Evolutionary conservation across 1,140 invertebrate species (phyloP).

Genomic region (Nixonia krombeini): DNA sequence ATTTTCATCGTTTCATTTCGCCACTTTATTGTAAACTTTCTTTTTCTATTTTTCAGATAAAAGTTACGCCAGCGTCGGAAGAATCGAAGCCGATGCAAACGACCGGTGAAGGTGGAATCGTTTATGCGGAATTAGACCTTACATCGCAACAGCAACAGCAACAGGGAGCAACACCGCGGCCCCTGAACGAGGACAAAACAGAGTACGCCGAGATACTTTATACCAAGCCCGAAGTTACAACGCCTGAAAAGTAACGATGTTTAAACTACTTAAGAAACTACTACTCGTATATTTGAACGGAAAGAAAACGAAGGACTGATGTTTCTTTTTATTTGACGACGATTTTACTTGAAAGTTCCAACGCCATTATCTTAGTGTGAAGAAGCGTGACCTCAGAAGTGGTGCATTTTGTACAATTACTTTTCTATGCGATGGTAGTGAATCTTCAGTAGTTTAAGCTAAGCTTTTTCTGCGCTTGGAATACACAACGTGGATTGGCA

Average conservation of each 20-base stretch:
- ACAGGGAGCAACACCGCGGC: slow-evolving; percentile 51
- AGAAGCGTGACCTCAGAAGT: slow-evolving; percentile 20
- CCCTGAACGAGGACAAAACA: slow-evolving; percentile 70
- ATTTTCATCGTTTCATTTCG: not conserved
- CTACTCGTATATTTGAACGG: too few species aligned
- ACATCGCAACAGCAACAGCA: slow-evolving; percentile 63
- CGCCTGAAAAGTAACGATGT: slow-evolving; percentile 55
- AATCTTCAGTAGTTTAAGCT: too few species aligned
- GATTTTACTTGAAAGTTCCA: too few species aligned
- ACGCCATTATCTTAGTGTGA: slow-evolving; percentile 6
- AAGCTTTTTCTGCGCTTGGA: too few species aligned
- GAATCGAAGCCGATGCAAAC: slow-evolving; percentile 29
- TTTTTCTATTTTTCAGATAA: slow-evolving; percentile 22
- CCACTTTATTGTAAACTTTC: not conserved
- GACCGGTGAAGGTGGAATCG: slow-evolving; percentile 65
- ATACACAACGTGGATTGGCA: too few species aligned
- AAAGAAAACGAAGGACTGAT: too few species aligned
- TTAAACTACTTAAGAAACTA: too few species aligned
- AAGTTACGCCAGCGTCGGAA: slow-evolving; percentile 20
- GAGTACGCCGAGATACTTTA: slow-evolving; percentile 74
- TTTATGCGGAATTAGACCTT: slow-evolving; percentile 73
- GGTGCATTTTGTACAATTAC: slow-evolving; percentile 37
- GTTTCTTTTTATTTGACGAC: too few species aligned
- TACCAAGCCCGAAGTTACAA: slow-evolving; percentile 61
- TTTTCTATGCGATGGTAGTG: too few species aligned